Evolutionary conservation across 2,888 invertebrate species (phyloP).

Genomic region (Calephelis perditalis): DNA sequence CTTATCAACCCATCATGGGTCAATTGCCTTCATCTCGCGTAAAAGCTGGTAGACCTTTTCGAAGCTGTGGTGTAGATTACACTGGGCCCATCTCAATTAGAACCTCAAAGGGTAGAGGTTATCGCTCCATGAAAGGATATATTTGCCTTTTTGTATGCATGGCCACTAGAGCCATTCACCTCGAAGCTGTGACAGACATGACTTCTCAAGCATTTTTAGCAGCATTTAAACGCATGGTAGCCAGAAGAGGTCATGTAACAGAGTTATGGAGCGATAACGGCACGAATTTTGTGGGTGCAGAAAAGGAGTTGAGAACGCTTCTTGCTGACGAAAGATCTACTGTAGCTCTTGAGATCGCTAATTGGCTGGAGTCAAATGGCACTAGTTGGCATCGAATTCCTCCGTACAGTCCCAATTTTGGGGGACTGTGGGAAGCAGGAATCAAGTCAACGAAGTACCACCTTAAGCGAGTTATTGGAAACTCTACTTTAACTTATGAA

Average conservation of each 20-base stretch:
- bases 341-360: conserved; percentile 11
- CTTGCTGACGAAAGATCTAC: conserved; percentile 15
- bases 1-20: conserved; percentile 28
- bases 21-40: conserved; percentile 26
- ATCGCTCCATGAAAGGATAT: conserved; percentile 22
- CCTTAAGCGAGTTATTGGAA: conserved; percentile 15
- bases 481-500: conserved; percentile 24
- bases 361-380: conserved; percentile 10
- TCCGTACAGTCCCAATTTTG: conserved; percentile 16
- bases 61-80: conserved; percentile 25
- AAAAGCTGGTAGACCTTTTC: conserved; percentile 23
- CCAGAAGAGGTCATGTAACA: conserved; percentile 21
- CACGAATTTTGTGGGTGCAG: conserved; percentile 15
- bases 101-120: conserved; percentile 27
- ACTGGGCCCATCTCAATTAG: conserved; percentile 27
- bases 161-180: conserved; percentile 24
- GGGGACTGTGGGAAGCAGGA: conserved; percentile 16
- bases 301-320: conserved; percentile 13
- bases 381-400: conserved; percentile 19
- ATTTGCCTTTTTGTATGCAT: conserved; percentile 19
- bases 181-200: conserved; percentile 26
- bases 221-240: conserved; percentile 22
- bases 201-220: conserved; percentile 29
- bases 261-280: conserved; percentile 21
- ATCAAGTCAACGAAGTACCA: conserved; percentile 18